These are phyloP conservation scores for Suricata suricatta DNA, from an alignment of 2,113 vertebrate species.

Conservation along the genomic window DNA sequence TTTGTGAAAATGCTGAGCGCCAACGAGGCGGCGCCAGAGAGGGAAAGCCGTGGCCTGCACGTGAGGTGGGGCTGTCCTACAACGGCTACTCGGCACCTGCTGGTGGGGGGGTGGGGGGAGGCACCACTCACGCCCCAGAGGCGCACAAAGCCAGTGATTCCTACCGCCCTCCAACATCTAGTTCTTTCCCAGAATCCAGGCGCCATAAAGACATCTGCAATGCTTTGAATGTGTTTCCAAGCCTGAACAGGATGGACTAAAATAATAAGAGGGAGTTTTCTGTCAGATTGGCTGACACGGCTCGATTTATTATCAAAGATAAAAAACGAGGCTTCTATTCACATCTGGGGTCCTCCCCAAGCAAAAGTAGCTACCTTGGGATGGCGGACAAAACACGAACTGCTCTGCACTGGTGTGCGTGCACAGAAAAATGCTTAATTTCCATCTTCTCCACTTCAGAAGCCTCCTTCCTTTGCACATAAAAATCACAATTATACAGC, in stretches of 20 bases:
- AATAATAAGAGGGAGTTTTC: neutral
- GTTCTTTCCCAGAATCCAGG: neutral
- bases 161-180: fast-evolving
- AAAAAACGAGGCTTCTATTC: neutral
- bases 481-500: conserved; percentile 61
- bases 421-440: neutral
- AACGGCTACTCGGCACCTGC: neutral
- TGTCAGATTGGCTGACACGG: neutral
- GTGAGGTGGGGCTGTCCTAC: neutral
- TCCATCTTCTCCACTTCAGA: neutral
- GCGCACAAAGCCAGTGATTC: neutral
- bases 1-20: neutral
- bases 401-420: neutral
- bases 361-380: neutral
- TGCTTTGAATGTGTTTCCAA: neutral
- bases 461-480: conserved; percentile 29
- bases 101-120: too few species aligned
- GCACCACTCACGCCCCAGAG: fast-evolving
- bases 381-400: neutral
- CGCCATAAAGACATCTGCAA: neutral
- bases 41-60: neutral
- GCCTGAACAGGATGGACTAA: neutral
- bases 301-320: neutral
- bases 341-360: neutral
- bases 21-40: neutral